A percentile compares a stretch with the other conserved stretches of the same genome.
phyloP scores from a whole-genome alignment of 2,797 vertebrate species.

The Oceanodroma leucorhoa region DNA sequence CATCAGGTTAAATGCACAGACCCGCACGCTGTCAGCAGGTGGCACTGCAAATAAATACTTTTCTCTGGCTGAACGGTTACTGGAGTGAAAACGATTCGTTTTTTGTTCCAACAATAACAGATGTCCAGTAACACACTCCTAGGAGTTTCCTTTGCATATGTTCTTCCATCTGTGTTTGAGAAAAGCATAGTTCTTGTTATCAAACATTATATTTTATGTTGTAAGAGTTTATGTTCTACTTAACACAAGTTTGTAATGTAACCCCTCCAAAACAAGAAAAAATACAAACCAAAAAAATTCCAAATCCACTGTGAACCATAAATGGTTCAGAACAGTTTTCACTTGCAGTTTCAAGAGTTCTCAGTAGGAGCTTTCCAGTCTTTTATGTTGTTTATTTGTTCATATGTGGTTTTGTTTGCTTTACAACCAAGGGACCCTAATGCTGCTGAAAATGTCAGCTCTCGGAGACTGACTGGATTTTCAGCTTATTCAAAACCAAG shows the following conservation, averaged over 20 bases:
- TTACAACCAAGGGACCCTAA: neutral
- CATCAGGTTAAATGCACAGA: neutral
- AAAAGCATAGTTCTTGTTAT: constrained; percentile 76
- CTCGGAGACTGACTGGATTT: neutral
- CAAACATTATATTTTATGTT: constrained; percentile 75
- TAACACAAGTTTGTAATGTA: constrained; percentile 32
- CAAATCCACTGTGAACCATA: neutral
- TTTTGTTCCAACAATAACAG: constrained; percentile 73
- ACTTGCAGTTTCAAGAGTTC: neutral
- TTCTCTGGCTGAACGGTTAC: neutral
- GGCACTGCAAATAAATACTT: constrained; percentile 41
- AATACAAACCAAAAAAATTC: neutral
- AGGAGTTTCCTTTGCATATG: constrained; percentile 76
- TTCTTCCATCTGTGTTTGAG: constrained; percentile 80
- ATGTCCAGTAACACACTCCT: constrained; percentile 73
- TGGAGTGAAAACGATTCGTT: neutral
- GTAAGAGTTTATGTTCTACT: constrained; percentile 71
- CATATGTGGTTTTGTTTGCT: neutral
- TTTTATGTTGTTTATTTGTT: neutral
- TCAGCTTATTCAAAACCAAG: neutral
- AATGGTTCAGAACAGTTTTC: neutral
- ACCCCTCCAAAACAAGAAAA: neutral
- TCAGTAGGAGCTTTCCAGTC: neutral
- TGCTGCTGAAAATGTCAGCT: neutral
- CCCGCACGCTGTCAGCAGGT: constrained; percentile 52